Conservation (phyloP, 2,113 vertebrate genomes). For the Neodontobutis hainanensis region DNA sequence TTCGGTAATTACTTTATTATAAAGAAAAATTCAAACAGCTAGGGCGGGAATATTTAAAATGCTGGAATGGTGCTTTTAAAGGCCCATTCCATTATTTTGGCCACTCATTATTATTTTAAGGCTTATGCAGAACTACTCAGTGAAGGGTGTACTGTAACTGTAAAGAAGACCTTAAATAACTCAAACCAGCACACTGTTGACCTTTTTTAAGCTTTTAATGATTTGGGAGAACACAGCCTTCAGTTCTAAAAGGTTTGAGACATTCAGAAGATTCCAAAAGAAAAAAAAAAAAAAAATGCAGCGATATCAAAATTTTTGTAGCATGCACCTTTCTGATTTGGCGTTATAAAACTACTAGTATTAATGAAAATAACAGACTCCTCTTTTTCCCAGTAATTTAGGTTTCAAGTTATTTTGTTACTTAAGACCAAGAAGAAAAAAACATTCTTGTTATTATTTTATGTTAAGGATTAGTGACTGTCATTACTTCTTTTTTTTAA, state of each 20-base stretch:
- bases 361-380: not conserved
- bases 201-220: constrained; percentile 12
- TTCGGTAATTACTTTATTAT: no score
- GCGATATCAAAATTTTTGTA: constrained; percentile 1
- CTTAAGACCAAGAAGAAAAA: not conserved
- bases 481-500: constrained; percentile 1
- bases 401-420: constrained; percentile 3
- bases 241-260: not conserved
- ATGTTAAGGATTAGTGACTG: constrained; percentile 9
- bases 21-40: no score
- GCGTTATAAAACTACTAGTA: not conserved
- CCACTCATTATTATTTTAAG: not conserved
- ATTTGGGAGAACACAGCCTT: constrained; percentile 12
- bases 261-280: constrained; percentile 4
- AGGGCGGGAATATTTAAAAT: not conserved
- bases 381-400: not conserved
- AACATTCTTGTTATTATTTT: constrained; percentile 6
- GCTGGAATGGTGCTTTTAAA: not conserved
- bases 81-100: not conserved
- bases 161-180: constrained; percentile 6
- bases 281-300: not conserved
- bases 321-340: not conserved
- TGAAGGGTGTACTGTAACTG: not conserved
- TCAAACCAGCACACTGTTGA: constrained; percentile 8
- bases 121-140: not conserved